A percentile compares a stretch with the other conserved stretches of the same genome.
These are phyloP conservation scores for Hylaea fasciaria DNA, from an alignment of 2,888 invertebrate genomes.

Conservation along the genomic window DNA sequence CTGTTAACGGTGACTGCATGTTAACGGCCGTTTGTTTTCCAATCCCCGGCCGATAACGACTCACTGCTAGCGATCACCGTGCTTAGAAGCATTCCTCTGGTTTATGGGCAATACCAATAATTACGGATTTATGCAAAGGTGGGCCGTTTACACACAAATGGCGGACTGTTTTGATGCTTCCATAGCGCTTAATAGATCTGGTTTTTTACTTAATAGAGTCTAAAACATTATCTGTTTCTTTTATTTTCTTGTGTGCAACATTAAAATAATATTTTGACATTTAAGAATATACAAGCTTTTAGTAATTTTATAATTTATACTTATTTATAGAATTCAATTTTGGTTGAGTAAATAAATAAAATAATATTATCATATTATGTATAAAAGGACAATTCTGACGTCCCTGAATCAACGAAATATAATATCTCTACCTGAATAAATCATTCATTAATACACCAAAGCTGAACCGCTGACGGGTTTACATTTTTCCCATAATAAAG, in stretches of 20 bases:
- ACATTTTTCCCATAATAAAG: too few relatives aligned
- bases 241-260: not conserved
- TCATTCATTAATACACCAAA: too few relatives aligned
- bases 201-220: slow-evolving; percentile 9
- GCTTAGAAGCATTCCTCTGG: slow-evolving; percentile 7
- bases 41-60: slow-evolving; percentile 7
- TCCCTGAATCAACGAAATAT: too few relatives aligned
- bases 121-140: slow-evolving; percentile 24
- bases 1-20: slow-evolving; percentile 74
- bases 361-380: too few relatives aligned
- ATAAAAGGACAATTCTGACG: too few relatives aligned
- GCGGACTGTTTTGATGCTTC: slow-evolving; percentile 19
- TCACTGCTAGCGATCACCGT: slow-evolving; percentile 1
- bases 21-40: slow-evolving; percentile 72
- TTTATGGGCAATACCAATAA: slow-evolving; percentile 3
- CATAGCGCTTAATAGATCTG: slow-evolving; percentile 8
- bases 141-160: slow-evolving; percentile 19
- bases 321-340: too few relatives aligned
- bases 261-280: not conserved
- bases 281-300: too few relatives aligned
- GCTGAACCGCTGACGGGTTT: too few relatives aligned
- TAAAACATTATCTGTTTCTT: not conserved
- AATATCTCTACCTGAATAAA: too few relatives aligned
- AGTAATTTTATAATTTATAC: too few relatives aligned
- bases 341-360: too few relatives aligned